phyloP scores from a whole-genome alignment of 2,888 invertebrate genomes.

The Cheiracanthium punctorium region DNA sequence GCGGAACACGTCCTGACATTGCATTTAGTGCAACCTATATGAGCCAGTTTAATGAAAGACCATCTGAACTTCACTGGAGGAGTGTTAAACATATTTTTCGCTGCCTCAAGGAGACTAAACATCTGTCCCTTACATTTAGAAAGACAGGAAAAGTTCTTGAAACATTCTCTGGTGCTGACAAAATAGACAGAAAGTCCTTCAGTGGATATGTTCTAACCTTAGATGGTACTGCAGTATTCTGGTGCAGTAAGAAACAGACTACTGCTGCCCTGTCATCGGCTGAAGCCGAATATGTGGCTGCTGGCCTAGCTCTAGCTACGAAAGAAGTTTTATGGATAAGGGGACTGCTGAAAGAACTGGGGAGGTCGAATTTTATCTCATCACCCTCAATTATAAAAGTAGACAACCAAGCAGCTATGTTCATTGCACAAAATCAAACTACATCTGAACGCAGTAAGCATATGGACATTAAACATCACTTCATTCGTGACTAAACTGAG shows the following conservation, averaged over 20 bases:
- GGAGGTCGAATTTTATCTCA: not conserved
- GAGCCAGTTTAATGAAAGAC: constrained; percentile 21
- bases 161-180: constrained; percentile 68
- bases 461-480: not conserved
- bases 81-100: not conserved
- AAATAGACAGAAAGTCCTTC: not conserved
- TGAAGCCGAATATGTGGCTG: constrained; percentile 66
- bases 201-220: not conserved
- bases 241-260: constrained; percentile 62
- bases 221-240: not conserved
- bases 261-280: constrained; percentile 67
- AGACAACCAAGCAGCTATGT: constrained; percentile 1
- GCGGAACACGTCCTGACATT: constrained; percentile 11
- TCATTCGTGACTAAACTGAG: not conserved
- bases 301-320: not conserved
- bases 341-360: not conserved
- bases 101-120: not conserved
- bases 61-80: not conserved
- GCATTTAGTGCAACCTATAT: not conserved
- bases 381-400: not conserved
- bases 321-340: not conserved
- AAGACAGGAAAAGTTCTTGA: constrained; percentile 4
- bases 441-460: not conserved
- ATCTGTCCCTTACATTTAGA: not conserved
- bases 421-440: not conserved